These are phyloP conservation scores for Ochlodes sylvanus DNA, from an alignment of 2,888 invertebrate genomes.

Conservation along the genomic window DNA sequence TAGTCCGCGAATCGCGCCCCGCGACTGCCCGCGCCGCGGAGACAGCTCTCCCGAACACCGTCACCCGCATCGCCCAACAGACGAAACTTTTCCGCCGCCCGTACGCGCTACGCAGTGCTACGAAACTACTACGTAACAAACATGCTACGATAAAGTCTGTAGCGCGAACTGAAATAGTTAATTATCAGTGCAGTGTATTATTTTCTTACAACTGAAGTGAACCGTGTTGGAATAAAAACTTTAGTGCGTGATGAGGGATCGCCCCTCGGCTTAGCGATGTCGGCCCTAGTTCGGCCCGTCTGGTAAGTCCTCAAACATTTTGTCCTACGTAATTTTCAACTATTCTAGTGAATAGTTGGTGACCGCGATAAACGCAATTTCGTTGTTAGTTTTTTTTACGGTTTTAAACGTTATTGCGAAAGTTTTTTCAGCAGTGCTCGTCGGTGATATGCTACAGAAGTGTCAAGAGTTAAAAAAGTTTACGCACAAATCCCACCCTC, in stretches of 20 bases:
- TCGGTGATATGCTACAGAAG: constrained; percentile 69
- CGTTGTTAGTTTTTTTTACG: constrained; percentile 44
- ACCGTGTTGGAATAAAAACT: constrained; percentile 62
- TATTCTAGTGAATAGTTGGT: constrained; percentile 35
- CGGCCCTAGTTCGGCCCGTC: constrained; percentile 82
- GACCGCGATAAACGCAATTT: constrained; percentile 24
- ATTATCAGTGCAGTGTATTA: constrained; percentile 65
- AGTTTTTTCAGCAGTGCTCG: constrained; percentile 76
- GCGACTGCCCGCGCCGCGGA: constrained; percentile 74
- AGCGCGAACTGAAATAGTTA: no score
- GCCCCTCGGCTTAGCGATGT: constrained; percentile 78
- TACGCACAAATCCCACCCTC: constrained; percentile 84
- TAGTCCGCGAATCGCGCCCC: constrained; percentile 77
- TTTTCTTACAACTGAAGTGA: constrained; percentile 54
- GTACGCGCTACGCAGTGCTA: constrained; percentile 63
- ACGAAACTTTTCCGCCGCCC: constrained; percentile 69
- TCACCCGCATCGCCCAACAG: constrained; percentile 65
- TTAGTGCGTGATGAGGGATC: constrained; percentile 78
- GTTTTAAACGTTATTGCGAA: constrained; percentile 43
- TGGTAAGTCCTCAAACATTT: constrained; percentile 71
- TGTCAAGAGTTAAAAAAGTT: constrained; percentile 66
- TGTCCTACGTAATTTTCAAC: constrained; percentile 17
- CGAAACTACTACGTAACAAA: constrained; percentile 43
- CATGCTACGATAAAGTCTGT: constrained; percentile 47
- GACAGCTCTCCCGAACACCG: constrained; percentile 56